phyloP scores from a whole-genome alignment of 2,888 invertebrate genomes.

The Diaperis boleti region DNA sequence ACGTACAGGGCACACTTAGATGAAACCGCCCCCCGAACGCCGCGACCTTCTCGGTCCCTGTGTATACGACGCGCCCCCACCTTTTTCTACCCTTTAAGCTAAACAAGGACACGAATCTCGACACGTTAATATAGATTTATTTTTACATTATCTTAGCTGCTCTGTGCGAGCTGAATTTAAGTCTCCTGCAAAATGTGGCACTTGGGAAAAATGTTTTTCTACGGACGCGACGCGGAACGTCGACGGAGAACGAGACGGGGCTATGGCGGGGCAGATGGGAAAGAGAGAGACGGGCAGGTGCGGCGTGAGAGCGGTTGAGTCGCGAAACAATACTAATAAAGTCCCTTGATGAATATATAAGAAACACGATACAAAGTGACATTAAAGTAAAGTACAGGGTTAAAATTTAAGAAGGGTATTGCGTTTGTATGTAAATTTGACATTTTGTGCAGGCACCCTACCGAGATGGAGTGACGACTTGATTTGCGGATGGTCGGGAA shows the following conservation, averaged over 20 bases:
- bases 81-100: slow-evolving; percentile 24
- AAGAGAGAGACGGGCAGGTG: slow-evolving; percentile 7
- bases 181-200: slow-evolving; percentile 61
- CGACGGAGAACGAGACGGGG: slow-evolving; percentile 18
- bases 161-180: slow-evolving; percentile 59
- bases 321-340: slow-evolving; percentile 60
- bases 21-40: slow-evolving; percentile 47
- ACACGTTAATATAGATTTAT: slow-evolving; percentile 55
- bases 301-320: slow-evolving; percentile 4
- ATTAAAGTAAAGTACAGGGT: slow-evolving; percentile 62
- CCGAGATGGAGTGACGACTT: slow-evolving; percentile 23
- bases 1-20: slow-evolving; percentile 60
- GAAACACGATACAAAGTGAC: slow-evolving; percentile 65
- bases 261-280: not conserved
- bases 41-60: slow-evolving; percentile 41
- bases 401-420: slow-evolving; percentile 63
- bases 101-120: slow-evolving; percentile 34
- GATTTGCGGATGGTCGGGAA: slow-evolving; percentile 1
- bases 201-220: slow-evolving; percentile 62
- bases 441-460: slow-evolving; percentile 41
- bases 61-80: slow-evolving; percentile 6
- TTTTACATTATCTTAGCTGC: slow-evolving; percentile 58
- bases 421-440: slow-evolving; percentile 59
- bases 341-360: slow-evolving; percentile 66
- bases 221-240: slow-evolving; percentile 32